Evolutionary conservation across 2,888 invertebrate species (phyloP).

Genomic region (Archaeoteleia sp.): DNA sequence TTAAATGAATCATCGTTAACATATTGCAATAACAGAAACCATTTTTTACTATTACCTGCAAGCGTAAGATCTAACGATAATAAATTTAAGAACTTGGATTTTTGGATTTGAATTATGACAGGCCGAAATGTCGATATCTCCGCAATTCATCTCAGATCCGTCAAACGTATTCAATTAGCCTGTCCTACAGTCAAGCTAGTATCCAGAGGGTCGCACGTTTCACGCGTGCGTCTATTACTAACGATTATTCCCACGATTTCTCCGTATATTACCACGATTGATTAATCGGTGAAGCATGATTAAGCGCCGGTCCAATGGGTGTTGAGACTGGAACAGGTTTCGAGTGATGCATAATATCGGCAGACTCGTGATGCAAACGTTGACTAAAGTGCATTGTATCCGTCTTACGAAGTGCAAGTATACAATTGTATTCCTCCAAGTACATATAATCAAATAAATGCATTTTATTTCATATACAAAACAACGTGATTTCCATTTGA

Average conservation of each 20-base stretch:
- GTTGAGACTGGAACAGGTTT: slow-evolving; percentile 41
- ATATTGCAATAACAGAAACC: no score
- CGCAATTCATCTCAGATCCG: not conserved
- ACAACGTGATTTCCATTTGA: not conserved
- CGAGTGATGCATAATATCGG: slow-evolving; percentile 22
- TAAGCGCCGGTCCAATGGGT: slow-evolving; percentile 52
- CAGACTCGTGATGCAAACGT: slow-evolving; percentile 11
- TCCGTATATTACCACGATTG: slow-evolving; percentile 59
- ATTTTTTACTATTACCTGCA: no score
- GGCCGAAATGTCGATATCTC: no score
- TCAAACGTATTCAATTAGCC: slow-evolving; percentile 14
- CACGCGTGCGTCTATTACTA: slow-evolving; percentile 32
- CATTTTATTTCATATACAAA: slow-evolving; percentile 23
- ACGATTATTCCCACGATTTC: slow-evolving; percentile 61
- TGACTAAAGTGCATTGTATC: slow-evolving; percentile 36
- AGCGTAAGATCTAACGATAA: no score
- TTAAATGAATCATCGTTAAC: no score
- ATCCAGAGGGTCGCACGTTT: not conserved
- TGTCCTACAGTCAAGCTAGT: slow-evolving; percentile 8
- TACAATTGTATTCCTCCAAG: slow-evolving; percentile 34
- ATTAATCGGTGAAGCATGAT: slow-evolving; percentile 57
- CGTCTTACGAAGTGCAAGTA: slow-evolving; percentile 14
- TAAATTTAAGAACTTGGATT: no score
- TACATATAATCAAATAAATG: not conserved
- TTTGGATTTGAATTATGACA: no score